phyloP scores from a whole-genome alignment of 2,797 vertebrate genomes.

The Eutrigla gurnardus region DNA sequence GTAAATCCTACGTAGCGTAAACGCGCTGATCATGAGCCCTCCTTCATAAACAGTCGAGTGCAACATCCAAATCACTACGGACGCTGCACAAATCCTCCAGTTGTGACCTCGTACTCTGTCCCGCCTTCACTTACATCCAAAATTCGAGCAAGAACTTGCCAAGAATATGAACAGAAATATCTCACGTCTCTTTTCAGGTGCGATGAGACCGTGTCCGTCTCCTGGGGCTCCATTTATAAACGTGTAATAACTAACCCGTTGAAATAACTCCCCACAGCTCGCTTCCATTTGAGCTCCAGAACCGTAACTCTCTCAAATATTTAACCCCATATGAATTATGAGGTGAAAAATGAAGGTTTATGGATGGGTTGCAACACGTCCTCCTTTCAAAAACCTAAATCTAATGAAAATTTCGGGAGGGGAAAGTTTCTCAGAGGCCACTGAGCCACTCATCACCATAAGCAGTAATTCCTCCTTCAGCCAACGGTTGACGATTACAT shows the following conservation, averaged over 20 bases:
- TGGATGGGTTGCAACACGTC: conserved; percentile 17
- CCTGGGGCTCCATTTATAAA: conserved; percentile 3
- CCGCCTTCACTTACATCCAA: not conserved
- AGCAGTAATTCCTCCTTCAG: conserved; percentile 9
- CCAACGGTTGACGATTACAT: not conserved
- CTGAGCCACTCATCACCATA: conserved; percentile 24
- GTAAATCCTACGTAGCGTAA: not conserved
- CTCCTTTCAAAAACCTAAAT: conserved; percentile 37
- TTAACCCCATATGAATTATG: conserved; percentile 7
- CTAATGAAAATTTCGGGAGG: conserved; percentile 16
- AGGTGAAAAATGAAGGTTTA: conserved; percentile 14
- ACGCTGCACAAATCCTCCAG: not conserved
- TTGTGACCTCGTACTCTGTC: not conserved
- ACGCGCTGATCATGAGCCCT: not conserved
- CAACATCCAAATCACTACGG: not conserved
- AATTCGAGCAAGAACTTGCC: not conserved
- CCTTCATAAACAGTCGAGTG: not conserved
- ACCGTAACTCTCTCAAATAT: conserved; percentile 1
- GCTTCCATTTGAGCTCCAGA: not conserved
- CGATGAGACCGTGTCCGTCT: not conserved
- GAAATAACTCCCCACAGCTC: not conserved
- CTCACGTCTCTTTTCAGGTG: not conserved
- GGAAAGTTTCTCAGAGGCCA: conserved; percentile 8
- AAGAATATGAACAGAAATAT: not conserved
- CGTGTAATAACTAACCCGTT: not conserved